Conservation (phyloP, 2,797 vertebrate species). For the Sebastes glaucus region DNA sequence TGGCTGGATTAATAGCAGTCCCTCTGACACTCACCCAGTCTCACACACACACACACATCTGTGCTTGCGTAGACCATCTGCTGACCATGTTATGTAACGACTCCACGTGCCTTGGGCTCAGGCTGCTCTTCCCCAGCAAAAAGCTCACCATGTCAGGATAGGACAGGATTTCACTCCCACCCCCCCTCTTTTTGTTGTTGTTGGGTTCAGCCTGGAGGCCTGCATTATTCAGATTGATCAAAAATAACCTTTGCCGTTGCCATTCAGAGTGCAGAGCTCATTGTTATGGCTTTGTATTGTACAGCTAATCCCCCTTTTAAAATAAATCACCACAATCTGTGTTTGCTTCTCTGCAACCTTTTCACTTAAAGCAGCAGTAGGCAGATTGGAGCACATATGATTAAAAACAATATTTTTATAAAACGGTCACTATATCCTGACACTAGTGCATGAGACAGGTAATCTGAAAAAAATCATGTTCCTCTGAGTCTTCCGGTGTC, state of each 20-base stretch:
- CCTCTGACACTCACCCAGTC: constrained; percentile 45
- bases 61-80: constrained; percentile 78
- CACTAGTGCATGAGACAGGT: too few relatives aligned
- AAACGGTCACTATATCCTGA: background rate
- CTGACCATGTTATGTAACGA: constrained; percentile 78
- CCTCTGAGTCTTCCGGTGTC: too few relatives aligned
- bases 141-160: constrained; percentile 55
- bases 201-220: constrained; percentile 33
- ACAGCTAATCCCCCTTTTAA: constrained; percentile 21
- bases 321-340: constrained; percentile 14
- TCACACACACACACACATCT: constrained; percentile 48
- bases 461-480: too few relatives aligned
- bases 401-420: background rate
- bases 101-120: constrained; percentile 73
- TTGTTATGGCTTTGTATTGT: constrained; percentile 26
- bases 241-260: constrained; percentile 50
- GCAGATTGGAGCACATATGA: background rate
- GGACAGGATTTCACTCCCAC: constrained; percentile 24
- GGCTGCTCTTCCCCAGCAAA: constrained; percentile 69
- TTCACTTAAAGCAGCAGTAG: background rate
- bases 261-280: background rate
- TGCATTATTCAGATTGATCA: constrained; percentile 64
- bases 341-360: background rate
- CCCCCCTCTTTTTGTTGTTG: background rate
- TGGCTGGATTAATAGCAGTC: constrained; percentile 60